Evolutionary conservation across 2,888 invertebrate genomes (phyloP).

Genomic region (Lysandra coridon): DNA sequence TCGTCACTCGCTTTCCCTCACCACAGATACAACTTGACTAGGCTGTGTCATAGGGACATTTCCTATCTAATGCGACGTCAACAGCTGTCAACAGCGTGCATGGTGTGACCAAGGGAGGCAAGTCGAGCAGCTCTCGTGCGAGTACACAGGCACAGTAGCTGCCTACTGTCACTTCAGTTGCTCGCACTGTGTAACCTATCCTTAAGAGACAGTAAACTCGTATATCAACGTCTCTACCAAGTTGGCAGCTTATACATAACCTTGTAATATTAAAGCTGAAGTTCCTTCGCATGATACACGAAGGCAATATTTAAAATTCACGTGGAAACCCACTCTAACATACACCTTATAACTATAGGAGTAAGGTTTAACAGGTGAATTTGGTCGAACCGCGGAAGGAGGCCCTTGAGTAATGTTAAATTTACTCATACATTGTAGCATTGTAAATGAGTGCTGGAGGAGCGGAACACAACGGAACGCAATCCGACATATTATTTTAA

Average conservation of each 20-base stretch:
- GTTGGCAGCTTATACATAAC: background rate
- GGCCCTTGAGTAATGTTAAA: background rate
- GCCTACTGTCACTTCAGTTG: too few species aligned
- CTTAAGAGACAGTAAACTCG: background rate
- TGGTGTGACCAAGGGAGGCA: too few species aligned
- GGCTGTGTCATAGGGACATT: too few species aligned
- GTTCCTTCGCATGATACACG: background rate
- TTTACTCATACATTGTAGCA: background rate
- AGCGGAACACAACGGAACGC: too few species aligned
- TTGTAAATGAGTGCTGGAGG: background rate
- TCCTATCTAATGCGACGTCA: too few species aligned
- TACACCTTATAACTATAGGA: background rate
- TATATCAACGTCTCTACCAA: background rate
- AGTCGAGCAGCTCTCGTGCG: too few species aligned
- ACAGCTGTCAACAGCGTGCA: too few species aligned
- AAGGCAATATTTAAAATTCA: background rate
- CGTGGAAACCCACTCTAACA: background rate
- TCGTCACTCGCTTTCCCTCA: too few species aligned
- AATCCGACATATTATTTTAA: too few species aligned
- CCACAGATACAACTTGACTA: too few species aligned
- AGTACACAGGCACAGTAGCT: too few species aligned
- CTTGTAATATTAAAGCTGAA: constrained; percentile 6
- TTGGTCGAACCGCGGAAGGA: background rate
- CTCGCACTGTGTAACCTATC: too few species aligned
- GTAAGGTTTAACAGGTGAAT: background rate